Base-by-base conservation (phyloP, 2,888 invertebrate species). In the Eilema caniola region DNA sequence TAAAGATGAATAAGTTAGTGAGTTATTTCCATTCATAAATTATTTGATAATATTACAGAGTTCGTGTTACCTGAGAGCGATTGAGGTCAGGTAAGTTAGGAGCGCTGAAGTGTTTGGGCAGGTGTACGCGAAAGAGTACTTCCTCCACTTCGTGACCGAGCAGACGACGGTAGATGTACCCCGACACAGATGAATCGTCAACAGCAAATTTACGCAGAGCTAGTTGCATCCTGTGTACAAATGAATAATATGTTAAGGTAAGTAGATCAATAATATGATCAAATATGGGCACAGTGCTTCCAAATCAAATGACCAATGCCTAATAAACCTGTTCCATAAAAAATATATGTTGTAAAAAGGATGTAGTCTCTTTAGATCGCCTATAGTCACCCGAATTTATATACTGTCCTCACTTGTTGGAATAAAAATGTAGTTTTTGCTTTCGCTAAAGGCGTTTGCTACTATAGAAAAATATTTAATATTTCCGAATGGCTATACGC, bases 51-150 rank as follows among this genome's bases (percentile, higher is more conserved):
- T 47, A 20, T 25, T 62, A 31, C 33, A 69, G 33, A 56, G 20
- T 33, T 23, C 24, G 41, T 47, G 20, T 37, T 89, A 96, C 97
- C 96, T 99, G 99, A 0, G 99, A 99, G 76, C 99, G 97, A 94
- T 99, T 99, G 67, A 99, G 96, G 88, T 99, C 99, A 0, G 99
- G 99, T 82, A 99, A 95, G 89, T 99, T 99, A 0, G 99, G 99
- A 0, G 99, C 99, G 68, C 99, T 99, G 89, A 99, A 99, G 86
- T 99, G 98, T 90, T 99, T 99, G 0, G 99, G 99, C 66, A 99
- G 95, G 77, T 98, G 98, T 78, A 98, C 98, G 60, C 99, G 97
- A 88, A 99, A 98, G 60, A 99, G 93, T 1, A 99, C 97, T 87
- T 99, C 99, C 84, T 99, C 99, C 0, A 98, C 97, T 89, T 98